Base-by-base conservation (phyloP, 2,888 invertebrate species). In the Ophioninae sp. region DNA sequence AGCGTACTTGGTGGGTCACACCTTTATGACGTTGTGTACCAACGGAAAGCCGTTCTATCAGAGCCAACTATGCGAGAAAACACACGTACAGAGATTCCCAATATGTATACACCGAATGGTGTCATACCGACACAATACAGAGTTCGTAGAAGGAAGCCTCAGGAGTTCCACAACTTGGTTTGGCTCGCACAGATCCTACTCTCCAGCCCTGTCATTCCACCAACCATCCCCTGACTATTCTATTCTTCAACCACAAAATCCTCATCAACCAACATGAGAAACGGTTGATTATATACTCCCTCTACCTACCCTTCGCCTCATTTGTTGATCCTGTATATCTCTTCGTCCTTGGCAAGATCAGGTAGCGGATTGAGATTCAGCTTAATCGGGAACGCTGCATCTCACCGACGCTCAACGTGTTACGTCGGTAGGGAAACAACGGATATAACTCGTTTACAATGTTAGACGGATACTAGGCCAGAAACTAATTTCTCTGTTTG, bases 241-340 rank as follows among this genome's bases (percentile, higher is more conserved):
- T 61, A 23, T 68, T 74, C 76, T 62, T 64, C 13, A 21, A 59
- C 72, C 68, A 57, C 78, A 75, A 81, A 81, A 84, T 84, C 75
- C 81, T 81, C 83, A 81, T 81, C 78, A 72, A 73, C 69, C 78
- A 75, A 84, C 70, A 78, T 62, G 83, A 78, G 75, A 84, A 62
- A 69, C 44, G 65, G 61, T 75, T 81, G 78, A 81, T 81, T 81
- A 81, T 81, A 81, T 78, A 80, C 57, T 65, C 57, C 65, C 37
- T 21, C 65, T 37, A 17, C 21, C 7, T 20, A 8, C n/a, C 61
- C 23, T 20, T 59, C 59, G 39, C 72, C 39, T 50, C 13, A 17
- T 50, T 50, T 50, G 17, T 50, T 10, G 30, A 30, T 30, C 50
- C 17, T 50, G 20, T 65, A 30, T 41, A 37, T 44, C 73, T 73